Conservation (phyloP, 2,888 invertebrate species). For the Atethmia centrago region DNA sequence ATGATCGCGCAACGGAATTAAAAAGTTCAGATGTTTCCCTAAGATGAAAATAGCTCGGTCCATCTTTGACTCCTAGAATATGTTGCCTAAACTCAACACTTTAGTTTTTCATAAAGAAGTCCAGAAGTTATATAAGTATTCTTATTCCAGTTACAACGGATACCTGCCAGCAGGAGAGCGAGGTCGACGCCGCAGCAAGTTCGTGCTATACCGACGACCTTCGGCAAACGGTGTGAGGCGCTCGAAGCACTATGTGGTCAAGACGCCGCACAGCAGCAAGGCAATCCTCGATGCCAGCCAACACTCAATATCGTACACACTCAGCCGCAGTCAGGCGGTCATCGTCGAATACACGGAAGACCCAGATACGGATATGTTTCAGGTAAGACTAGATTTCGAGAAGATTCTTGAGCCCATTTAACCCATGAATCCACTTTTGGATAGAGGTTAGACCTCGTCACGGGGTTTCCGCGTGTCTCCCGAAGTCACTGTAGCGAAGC, state of each 20-base stretch:
- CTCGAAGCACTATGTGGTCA: slow-evolving; percentile 98
- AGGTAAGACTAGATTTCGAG: slow-evolving; percentile 90
- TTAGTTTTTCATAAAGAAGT: slow-evolving; percentile 13
- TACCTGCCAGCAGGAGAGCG: slow-evolving; percentile 97
- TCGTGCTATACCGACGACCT: slow-evolving; percentile 96
- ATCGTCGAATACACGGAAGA: slow-evolving; percentile 99
- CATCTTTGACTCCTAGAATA: slow-evolving; percentile 32
- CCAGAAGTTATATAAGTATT: slow-evolving; percentile 7
- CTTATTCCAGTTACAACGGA: slow-evolving; percentile 95
- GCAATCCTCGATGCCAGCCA: slow-evolving; percentile 98
- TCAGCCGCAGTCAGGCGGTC: slow-evolving; percentile 98
- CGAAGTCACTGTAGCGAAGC: background rate
- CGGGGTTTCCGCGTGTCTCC: too few relatives aligned
- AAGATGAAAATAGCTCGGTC: slow-evolving; percentile 30
- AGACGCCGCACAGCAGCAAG: slow-evolving; percentile 98
- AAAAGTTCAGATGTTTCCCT: slow-evolving; percentile 30
- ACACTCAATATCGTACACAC: slow-evolving; percentile 99
- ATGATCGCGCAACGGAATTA: slow-evolving; percentile 43
- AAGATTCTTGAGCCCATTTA: background rate
- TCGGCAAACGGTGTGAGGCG: slow-evolving; percentile 98
- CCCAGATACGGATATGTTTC: slow-evolving; percentile 99
- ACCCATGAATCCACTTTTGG: background rate
- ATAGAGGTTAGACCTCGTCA: background rate
- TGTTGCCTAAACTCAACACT: slow-evolving; percentile 17
- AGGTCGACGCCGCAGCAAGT: slow-evolving; percentile 98